Conservation (phyloP, 2,888 invertebrate species). For the Allolobophora icterica region DNA sequence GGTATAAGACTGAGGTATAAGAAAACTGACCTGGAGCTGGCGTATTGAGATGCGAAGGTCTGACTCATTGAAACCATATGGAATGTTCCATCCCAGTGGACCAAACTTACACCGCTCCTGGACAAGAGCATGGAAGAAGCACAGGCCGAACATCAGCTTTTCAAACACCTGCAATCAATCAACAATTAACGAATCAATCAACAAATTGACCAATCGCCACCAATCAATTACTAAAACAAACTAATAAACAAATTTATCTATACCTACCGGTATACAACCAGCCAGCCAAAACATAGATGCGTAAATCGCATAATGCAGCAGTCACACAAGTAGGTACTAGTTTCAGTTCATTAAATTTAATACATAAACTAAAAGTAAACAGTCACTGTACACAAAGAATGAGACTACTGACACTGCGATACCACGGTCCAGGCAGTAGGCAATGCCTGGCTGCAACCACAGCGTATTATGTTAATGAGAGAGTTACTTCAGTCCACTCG, state of each 20-base stretch:
- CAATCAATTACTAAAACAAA: background rate
- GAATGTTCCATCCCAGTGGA: conserved; percentile 91
- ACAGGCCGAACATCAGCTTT: conserved; percentile 82
- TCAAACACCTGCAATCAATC: conserved; percentile 73
- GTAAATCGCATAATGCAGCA: too few species aligned
- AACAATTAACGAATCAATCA: conserved; percentile 26
- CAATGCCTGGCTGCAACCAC: too few species aligned
- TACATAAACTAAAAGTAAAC: too few species aligned
- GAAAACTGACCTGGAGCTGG: conserved; percentile 77
- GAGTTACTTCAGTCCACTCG: too few species aligned
- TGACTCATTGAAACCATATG: conserved; percentile 93
- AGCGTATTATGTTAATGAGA: too few species aligned
- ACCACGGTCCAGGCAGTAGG: too few species aligned
- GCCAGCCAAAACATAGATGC: too few species aligned
- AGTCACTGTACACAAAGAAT: too few species aligned
- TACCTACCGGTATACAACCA: background rate
- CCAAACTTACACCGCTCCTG: conserved; percentile 91
- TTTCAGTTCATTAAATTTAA: too few species aligned
- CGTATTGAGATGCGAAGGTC: conserved; percentile 86
- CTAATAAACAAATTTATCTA: background rate
- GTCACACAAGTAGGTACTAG: too few species aligned
- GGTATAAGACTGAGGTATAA: background rate
- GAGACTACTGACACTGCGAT: too few species aligned
- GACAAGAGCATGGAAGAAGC: conserved; percentile 91
- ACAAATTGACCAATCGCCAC: background rate